Conservation (phyloP, 2,113 vertebrate species). For the Hippolais icterina region DNA sequence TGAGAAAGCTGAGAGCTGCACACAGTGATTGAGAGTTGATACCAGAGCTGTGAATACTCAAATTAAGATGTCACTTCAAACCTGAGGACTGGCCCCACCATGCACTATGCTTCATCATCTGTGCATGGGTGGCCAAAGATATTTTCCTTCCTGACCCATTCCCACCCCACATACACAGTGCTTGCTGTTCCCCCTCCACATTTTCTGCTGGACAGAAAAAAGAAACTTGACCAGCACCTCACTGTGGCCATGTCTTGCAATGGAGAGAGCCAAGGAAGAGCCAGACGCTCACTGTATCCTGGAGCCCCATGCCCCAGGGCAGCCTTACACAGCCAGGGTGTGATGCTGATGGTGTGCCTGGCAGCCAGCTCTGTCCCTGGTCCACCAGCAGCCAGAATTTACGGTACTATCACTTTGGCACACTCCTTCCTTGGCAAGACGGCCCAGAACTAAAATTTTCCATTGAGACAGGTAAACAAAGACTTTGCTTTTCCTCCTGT, state of each 20-base stretch:
- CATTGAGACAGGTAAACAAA: conserved; percentile 49
- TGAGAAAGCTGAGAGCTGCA: not conserved
- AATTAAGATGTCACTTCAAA: not conserved
- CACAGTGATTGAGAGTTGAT: not conserved
- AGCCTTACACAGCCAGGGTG: not conserved
- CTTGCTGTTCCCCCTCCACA: not conserved
- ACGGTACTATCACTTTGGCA: conserved; percentile 20
- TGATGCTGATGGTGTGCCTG: not conserved
- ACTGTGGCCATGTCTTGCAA: not conserved
- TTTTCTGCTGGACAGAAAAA: not conserved
- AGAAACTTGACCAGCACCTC: not conserved
- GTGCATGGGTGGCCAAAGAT: not conserved
- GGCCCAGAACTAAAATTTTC: conserved; percentile 56
- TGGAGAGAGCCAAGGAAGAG: not conserved
- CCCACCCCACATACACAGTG: not conserved
- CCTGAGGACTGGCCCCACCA: not conserved
- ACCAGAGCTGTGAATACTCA: not conserved
- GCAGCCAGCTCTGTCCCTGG: not conserved
- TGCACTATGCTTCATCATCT: not conserved
- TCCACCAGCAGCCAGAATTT: not conserved
- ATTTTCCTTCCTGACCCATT: not conserved
- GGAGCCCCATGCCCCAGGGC: not conserved
- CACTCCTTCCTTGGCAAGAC: conserved; percentile 34
- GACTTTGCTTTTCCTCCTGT: conserved; percentile 6
- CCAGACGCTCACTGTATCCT: not conserved